Base-by-base conservation (phyloP, 1,140 invertebrate species). In the Eumaeus atala region DNA sequence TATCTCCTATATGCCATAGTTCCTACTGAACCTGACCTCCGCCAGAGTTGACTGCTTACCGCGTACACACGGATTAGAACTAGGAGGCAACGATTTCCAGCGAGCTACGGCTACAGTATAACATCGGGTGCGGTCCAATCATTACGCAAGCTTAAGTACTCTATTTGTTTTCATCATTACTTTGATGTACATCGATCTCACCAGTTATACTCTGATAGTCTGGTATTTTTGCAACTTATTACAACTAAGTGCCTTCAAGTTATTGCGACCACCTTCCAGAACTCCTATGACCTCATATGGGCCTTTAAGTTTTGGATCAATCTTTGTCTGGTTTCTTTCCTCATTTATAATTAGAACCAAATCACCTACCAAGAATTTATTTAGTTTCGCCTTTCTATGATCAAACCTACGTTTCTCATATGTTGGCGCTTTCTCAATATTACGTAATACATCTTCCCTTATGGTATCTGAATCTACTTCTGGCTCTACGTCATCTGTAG, bases 261-360 rank as follows among this genome's bases (percentile, higher is more conserved):
- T n/a, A n/a, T n/a, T n/a, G n/a, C n/a, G n/a, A n/a, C n/a, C n/a
- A n/a, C n/a, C n/a, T n/a, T n/a, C n/a, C n/a, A 54, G 28, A 10
- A 54, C 38, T 16, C 48, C 28, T 18, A 54, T 11, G 8, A 54
- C 40, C 17, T 54, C 37, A 18, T 47, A 54, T 34, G 33, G 52
- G 3, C 52, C 52, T 11, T 54, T 54, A 35, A 47, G 47, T 14
- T 54, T 54, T 6, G 52, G 42, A 10, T 54, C 42, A 6, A 48
- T 9, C 14, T 54, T 54, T 17, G 33, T 36, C 17, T 54, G 52
- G n/a, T 37, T 37, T 11, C 36, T 9, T 37, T 37, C 36, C n/a
- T 37, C 36, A n/a, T 37, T 37, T n/a, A 37, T 37, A 37, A 28
- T 48, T 0, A 28, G 9, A 10, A 36, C 50, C 14, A 51, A n/a